Evolutionary conservation across 2,888 invertebrate genomes (phyloP).

Genomic region (Cryptosula pallasiana): DNA sequence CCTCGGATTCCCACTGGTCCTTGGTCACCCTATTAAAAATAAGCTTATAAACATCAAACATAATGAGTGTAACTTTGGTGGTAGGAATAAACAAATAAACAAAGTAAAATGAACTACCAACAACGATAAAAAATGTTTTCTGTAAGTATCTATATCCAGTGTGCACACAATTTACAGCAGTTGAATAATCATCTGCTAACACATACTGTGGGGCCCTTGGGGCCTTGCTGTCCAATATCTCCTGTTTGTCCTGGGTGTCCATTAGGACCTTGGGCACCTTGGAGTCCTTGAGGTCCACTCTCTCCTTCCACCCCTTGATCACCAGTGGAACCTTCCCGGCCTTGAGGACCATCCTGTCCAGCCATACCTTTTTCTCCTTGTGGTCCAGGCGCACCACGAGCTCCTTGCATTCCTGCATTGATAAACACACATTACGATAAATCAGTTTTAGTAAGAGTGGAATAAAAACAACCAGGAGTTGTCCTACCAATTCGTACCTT

Average conservation of each 20-base stretch:
- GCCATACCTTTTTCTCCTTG: background rate
- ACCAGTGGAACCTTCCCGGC: background rate
- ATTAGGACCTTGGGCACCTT: constrained; percentile 8
- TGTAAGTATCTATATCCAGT: too few relatives aligned
- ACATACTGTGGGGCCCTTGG: constrained; percentile 8
- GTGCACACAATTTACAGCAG: too few relatives aligned
- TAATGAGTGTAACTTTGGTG: background rate
- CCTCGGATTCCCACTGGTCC: constrained; percentile 2
- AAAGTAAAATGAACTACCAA: background rate
- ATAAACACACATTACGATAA: background rate
- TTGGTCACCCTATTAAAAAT: constrained; percentile 12
- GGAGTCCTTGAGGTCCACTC: constrained; percentile 5
- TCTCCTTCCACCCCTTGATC: constrained; percentile 16
- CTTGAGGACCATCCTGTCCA: constrained; percentile 1
- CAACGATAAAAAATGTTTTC: too few relatives aligned
- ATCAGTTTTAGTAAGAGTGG: too few relatives aligned
- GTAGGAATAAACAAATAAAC: background rate
- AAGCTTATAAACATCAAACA: background rate
- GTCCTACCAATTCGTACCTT: too few relatives aligned
- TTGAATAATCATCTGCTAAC: too few relatives aligned
- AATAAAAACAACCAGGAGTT: too few relatives aligned
- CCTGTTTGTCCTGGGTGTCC: background rate
- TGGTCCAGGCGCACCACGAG: background rate
- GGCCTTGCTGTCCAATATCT: background rate
- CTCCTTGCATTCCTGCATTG: constrained; percentile 13